Base-by-base conservation (phyloP, 2,797 vertebrate genomes). In the Takifugu rubripes region DNA sequence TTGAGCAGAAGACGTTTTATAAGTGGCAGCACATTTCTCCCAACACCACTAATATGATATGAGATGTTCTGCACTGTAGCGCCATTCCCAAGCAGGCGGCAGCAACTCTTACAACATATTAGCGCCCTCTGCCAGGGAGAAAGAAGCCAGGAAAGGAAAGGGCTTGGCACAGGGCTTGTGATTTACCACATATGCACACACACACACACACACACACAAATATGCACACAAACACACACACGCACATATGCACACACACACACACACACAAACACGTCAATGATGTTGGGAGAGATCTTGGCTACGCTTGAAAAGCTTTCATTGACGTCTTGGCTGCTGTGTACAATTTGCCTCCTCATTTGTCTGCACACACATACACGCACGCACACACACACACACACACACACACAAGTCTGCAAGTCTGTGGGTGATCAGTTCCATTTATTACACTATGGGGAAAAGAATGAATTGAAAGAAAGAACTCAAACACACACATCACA, bases 281-380 rank as follows among this genome's bases (percentile, higher is more conserved):
- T 60, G 45, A 47, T 47, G 54, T 66, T 62, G 40, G 59, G 68
- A 66, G 62, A 68, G 66, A 52, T 71, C 54, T 74, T 84, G 77
- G 82, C 82, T 25, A 43, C 64, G 82, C 75, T 81, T 84, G 54
- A 81, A 86, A 86, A 83, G 73, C 61, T 56, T 74, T 56, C 66
- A 59, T 70, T 87, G 72, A 71, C 77, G 60, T 75, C 78, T 81
- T 85, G 74, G 78, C 84, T 74, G 79, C 77, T 78, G 74, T 64
- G 75, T 64, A 73, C 77, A 86, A 81, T 89, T 89, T 88, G 80
- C 84, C 82, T 85, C 75, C 86, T 86, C 71, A 51, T 83, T 81
- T 77, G 59, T 68, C 77, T 25, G 60, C 57, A 21, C 62, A 55
- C 11, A 50, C 62, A 65, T 52, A 52, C 40, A 61, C 47, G 57